Evolutionary conservation across 30 jellyfish, hydroid and myxozoan genomes (phyloP).

Genomic region (Morbakka virulenta): DNA sequence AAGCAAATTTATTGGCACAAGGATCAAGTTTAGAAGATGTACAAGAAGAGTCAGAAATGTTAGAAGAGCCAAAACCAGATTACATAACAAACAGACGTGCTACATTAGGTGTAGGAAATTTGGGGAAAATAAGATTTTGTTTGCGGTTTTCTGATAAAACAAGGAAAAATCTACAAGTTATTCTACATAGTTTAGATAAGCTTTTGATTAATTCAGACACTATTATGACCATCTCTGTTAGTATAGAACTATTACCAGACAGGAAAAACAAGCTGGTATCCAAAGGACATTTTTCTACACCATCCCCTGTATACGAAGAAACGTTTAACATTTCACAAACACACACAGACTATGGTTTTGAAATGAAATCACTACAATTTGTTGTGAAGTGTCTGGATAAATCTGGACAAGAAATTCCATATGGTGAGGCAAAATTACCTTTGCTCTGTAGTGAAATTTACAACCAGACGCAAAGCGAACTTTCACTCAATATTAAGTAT

Average conservation of each 20-base stretch:
- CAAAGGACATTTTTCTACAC: constrained; percentile 12
- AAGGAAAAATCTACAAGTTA: constrained; percentile 31
- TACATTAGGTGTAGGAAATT: constrained; percentile 67
- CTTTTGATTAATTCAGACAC: constrained; percentile 49
- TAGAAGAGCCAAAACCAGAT: no score
- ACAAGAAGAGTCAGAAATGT: no score
- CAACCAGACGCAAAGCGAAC: constrained; percentile 70
- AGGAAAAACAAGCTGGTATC: constrained; percentile 59
- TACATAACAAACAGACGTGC: no score
- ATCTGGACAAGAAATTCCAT: constrained; percentile 46
- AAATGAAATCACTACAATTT: constrained; percentile 53
- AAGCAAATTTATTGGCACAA: no score
- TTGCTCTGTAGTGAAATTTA: constrained; percentile 74
- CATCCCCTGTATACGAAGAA: constrained; percentile 40
- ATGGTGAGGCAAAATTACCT: constrained; percentile 85
- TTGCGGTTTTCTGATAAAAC: constrained; percentile 74
- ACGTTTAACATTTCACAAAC: constrained; percentile 55
- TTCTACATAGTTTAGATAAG: constrained; percentile 21
- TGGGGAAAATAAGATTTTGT: constrained; percentile 69
- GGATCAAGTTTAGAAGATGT: no score
- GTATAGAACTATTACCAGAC: constrained; percentile 64
- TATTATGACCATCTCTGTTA: constrained; percentile 29
- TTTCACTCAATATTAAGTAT: constrained; percentile 55
- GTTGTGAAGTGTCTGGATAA: constrained; percentile 51
- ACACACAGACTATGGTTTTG: constrained; percentile 88